Base-by-base conservation (phyloP, 2,113 vertebrate species). In the Hipposideros armiger region DNA sequence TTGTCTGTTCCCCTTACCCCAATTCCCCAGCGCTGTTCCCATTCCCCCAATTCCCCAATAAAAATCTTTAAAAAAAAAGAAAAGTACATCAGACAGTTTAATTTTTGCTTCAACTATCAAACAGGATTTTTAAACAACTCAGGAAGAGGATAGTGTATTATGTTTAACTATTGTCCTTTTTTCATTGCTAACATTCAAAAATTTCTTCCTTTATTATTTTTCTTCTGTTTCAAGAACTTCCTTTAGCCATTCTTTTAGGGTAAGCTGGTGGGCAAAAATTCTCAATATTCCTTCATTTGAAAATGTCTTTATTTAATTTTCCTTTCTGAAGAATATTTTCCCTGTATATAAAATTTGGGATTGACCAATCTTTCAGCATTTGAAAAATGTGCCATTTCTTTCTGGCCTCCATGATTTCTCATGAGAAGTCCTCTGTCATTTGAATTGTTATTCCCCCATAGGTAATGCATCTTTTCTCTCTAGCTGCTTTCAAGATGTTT, bases 241-340 rank as follows among this genome's bases (percentile, higher is more conserved):
- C 40, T 74, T 76, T 76, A 26, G 36, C 77, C 4, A 47, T 76
- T 50, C 50, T 64, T 40, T 76, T 67, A 50, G 56, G 40, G 14
- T 62, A 72, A 30, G 40, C 28, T 72, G 24, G 30, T 52, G 58
- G 54, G 78, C 66, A 70, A 72, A 60, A 82, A 28, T 81, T 70
- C 54, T 82, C 58, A 82, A 40, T 91, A 60, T 82, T 91, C 22
- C 30, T 60, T 91, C 22, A 82, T 60, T 82, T 82, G 89, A 82
- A 91, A 72, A 60, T 82, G 52, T 36, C 40, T 87, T 87, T 76
- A 28, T 76, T 50, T 89, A 50, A 60, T 32, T 30, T 82, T 72
- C 30, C 52, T 72, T 82, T 52, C 42, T 82, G 52, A 82, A 36
- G 52, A 40, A 13, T 82, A 91, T 82, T 82, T 81, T 72, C 87